Evolutionary conservation across 2,888 invertebrate genomes (phyloP), one percentile per base, ranked within the genome.

Genomic region (Lysandra coridon): DNA sequence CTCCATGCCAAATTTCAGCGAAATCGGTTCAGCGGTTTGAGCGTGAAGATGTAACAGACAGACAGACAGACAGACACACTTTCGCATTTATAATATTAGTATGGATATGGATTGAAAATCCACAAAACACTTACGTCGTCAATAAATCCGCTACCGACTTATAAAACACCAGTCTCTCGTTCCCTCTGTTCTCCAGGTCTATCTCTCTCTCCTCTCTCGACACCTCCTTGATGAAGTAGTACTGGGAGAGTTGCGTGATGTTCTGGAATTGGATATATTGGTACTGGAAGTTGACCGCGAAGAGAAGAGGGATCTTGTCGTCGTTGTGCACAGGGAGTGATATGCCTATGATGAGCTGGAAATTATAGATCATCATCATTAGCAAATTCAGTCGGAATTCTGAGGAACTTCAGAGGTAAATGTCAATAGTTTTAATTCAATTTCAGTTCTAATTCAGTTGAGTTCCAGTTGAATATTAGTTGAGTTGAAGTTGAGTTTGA

Each of bases 231-330:
- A 91, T 90, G 79, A 91, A 89, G 83, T 95, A 95, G 83, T 95
- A 95, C 82, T 90, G 90, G 0, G 95, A 95, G 75, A 96, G 86
- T 79, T 95, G 83, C 0, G 94, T 88, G 64, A 95, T 93, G 83
- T 96, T 96, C 79, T 86, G 84, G 77, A 95, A 95, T 82, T 96
- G 88, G 0, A 88, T 53, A 85, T 96, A 96, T 85, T 96, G 96
- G 86, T 95, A 96, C 87, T 96, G 96, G 81, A 96, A 94, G 87
- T 96, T 96, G 78, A 95, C 94, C 0, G 94, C 95, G 81, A 96
- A 96, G 0, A 92, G 88, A 82, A 97, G 85, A 79, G 90, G 94
- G 79, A 96, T 89, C 80, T 90, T 91, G 75, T 95, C 95, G 0
- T 92, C 90, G 10, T 95, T 93, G 49, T 94, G 90, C 6, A 96